Evolutionary conservation across 2,888 invertebrate genomes (phyloP), one percentile per base, ranked within the genome.

Genomic region (Thereva unica): DNA sequence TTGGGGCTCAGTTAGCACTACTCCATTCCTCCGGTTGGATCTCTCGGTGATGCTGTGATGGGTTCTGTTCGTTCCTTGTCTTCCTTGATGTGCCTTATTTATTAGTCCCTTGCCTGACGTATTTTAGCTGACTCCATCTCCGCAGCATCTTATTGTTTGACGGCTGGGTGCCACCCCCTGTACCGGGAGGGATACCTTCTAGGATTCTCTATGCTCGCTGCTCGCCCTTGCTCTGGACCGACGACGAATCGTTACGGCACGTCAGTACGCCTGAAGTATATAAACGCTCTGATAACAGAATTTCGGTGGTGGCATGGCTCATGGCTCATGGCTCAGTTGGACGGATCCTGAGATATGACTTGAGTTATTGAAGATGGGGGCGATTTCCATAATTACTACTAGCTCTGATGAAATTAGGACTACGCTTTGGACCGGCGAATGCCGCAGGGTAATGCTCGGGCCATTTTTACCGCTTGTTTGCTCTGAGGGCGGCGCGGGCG

Each of bases 41-140:
- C 23, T 49, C 38, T 59, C n/a, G n/a, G 59, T 49, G 42, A 49
- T 47, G 47, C 52, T 37, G 63, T 63, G 63, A 63, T 63, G 63
- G 63, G 63, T 23, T 63, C 52, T 40, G 50, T 63, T 52, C 52
- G n/a, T 63, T 50, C 63, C 63, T 63, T 52, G 63, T 63, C 63
- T 52, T 50, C 50, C 52, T 63, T 63, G 63, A 63, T 63, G 50
- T 41, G 49, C 52, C 56, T 67, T 67, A 67, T 67, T 67, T 67
- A 67, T 67, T 67, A 67, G 67, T 67, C 67, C 67, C 67, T 63
- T 49, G 67, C 54, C 67, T 67, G 61, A 63, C 53, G 63, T 63
- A 63, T 63, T 63, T 63, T 40, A 63, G 50, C 41, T 40, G 63
- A 40, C 63, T 63, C 61, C 61, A 49, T 61, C 50, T 61, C 61